These are phyloP conservation scores for Bubalus kerabau DNA, from an alignment of 2,113 vertebrate species.

Conservation along the genomic window DNA sequence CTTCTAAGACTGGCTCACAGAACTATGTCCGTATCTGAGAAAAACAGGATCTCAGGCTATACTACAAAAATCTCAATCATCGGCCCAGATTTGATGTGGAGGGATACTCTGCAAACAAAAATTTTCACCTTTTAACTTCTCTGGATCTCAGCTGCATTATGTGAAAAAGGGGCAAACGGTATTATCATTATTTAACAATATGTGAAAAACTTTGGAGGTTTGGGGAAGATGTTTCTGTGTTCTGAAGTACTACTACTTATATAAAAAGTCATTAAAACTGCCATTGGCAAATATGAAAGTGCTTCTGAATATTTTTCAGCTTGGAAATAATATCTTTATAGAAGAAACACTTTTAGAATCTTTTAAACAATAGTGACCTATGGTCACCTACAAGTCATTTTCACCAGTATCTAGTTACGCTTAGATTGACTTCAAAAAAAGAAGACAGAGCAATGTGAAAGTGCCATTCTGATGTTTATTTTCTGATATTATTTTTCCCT, in stretches of 20 bases:
- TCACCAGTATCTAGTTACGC: neutral
- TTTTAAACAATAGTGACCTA: neutral
- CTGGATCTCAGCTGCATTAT: neutral
- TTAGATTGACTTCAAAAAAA: neutral
- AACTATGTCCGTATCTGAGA: neutral
- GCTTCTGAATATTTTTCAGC: neutral
- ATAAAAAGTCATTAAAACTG: neutral
- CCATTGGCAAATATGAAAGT: neutral
- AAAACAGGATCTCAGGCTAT: neutral
- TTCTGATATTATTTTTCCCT: neutral
- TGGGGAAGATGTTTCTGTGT: neutral
- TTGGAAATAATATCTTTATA: neutral
- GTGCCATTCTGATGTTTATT: neutral
- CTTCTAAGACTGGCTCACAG: neutral
- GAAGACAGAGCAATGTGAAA: neutral
- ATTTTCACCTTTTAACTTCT: neutral
- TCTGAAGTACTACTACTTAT: neutral
- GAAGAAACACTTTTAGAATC: neutral
- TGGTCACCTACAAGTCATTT: neutral
- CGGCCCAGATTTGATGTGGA: neutral
- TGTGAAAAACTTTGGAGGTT: neutral
- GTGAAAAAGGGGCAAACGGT: neutral
- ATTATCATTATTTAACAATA: neutral
- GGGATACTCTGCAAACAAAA: neutral
- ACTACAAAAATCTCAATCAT: neutral